These are phyloP conservation scores for Rhopalosiphum nymphaeae DNA, from an alignment of 2,888 invertebrate species.

Conservation along the genomic window DNA sequence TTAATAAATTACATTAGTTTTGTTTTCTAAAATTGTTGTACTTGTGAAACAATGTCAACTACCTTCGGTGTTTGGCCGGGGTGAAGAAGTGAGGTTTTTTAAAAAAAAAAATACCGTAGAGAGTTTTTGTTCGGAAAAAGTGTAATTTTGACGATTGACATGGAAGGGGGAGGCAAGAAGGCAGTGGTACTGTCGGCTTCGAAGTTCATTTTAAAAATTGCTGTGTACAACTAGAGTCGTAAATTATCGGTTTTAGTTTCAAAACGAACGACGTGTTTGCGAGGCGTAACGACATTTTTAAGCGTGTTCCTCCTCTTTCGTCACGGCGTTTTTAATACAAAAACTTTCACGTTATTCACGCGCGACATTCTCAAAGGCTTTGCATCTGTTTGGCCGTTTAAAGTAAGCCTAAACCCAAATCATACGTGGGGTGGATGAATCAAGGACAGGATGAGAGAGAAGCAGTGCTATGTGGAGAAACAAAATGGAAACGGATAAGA, in stretches of 20 bases:
- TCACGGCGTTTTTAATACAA: constrained; percentile 61
- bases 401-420: background rate
- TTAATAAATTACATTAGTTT: constrained; percentile 49
- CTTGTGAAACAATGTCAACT: constrained; percentile 43
- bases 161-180: background rate
- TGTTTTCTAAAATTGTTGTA: constrained; percentile 36
- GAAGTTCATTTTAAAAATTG: constrained; percentile 61
- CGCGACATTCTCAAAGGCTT: constrained; percentile 38
- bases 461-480: background rate
- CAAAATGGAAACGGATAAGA: constrained; percentile 20
- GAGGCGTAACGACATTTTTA: constrained; percentile 61
- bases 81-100: background rate
- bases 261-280: constrained; percentile 54
- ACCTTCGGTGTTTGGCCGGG: constrained; percentile 5
- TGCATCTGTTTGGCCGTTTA: background rate
- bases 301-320: constrained; percentile 47
- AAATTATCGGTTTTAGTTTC: constrained; percentile 62
- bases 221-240: constrained; percentile 49
- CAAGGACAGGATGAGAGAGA: background rate
- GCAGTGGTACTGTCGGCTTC: background rate
- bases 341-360: constrained; percentile 49
- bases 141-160: constrained; percentile 59
- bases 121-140: constrained; percentile 38
- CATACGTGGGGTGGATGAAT: background rate
- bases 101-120: background rate